Evolutionary conservation across 2,797 vertebrate genomes (phyloP).

Genomic region (Pipistrellus pipistrellus): DNA sequence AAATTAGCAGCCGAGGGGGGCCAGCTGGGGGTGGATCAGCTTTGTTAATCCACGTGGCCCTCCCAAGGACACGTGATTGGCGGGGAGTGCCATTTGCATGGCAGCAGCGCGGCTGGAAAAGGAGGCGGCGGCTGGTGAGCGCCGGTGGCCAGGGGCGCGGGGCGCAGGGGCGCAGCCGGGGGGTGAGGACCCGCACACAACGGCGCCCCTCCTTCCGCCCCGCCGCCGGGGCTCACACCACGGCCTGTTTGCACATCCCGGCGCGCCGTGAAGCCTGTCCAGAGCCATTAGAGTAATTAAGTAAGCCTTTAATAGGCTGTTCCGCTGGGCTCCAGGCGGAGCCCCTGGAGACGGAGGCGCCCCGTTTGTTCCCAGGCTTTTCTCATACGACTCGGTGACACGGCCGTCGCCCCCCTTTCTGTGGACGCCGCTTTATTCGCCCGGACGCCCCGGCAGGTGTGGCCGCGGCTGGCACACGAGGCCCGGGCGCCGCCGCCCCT

Average conservation of each 20-base stretch:
- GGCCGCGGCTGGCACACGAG: conserved; percentile 96
- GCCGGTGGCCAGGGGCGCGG: conserved; percentile 36
- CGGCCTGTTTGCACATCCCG: conserved; percentile 92
- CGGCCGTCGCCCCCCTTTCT: conserved; percentile 97
- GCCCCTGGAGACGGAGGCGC: conserved; percentile 96
- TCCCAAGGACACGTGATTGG: conserved; percentile 96
- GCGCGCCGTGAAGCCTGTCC: conserved; percentile 98
- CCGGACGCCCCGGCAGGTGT: conserved; percentile 94
- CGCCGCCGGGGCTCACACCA: conserved; percentile 93
- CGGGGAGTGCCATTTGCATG: conserved; percentile 93
- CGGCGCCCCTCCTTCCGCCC: conserved; percentile 90
- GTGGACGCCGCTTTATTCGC: conserved; percentile 95
- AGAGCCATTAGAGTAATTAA: conserved; percentile 99
- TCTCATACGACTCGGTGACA: conserved; percentile 99
- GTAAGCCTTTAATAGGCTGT: conserved; percentile 99
- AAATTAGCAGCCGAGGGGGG: conserved; percentile 87
- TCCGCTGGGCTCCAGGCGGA: conserved; percentile 99
- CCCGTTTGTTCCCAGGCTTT: conserved; percentile 97
- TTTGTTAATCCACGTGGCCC: conserved; percentile 99
- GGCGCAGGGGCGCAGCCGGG: conserved; percentile 85
- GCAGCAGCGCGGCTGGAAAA: conserved; percentile 91
- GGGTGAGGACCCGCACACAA: conserved; percentile 89
- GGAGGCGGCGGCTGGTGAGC: conserved; percentile 83
- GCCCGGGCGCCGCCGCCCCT: conserved; percentile 90
- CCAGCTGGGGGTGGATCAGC: conserved; percentile 92